A percentile compares a stretch with the other conserved stretches of the same genome.
Conservation (phyloP, 2,797 vertebrate genomes). For the Sebastes baramenuke region DNA sequence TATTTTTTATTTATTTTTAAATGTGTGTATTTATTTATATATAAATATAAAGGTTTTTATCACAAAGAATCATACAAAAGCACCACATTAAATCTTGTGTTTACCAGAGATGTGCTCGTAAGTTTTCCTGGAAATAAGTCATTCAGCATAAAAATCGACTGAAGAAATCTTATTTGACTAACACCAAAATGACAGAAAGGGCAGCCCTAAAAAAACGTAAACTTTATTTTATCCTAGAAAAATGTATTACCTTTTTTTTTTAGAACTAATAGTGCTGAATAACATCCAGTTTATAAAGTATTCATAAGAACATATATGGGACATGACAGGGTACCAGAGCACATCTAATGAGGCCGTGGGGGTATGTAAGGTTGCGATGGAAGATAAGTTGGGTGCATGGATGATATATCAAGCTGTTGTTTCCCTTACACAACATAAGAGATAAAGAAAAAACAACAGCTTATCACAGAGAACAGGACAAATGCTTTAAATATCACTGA, state of each 20-base stretch:
- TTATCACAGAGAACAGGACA: constrained; percentile 36
- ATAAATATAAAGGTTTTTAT: no score
- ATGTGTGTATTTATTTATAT: no score
- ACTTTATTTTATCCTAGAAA: no score
- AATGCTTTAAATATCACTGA: constrained; percentile 16
- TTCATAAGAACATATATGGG: not conserved
- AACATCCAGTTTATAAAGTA: not conserved
- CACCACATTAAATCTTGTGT: no score
- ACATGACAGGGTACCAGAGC: not conserved
- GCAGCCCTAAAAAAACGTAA: no score
- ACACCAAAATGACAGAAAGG: no score
- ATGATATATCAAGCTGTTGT: not conserved
- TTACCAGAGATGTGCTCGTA: no score
- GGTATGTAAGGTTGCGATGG: not conserved
- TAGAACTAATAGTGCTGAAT: not conserved
- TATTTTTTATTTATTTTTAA: no score
- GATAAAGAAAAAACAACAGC: constrained; percentile 4
- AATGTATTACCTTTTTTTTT: not conserved
- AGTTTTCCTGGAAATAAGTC: no score
- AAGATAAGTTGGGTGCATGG: not conserved
- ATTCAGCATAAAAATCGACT: no score
- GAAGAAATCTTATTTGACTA: no score
- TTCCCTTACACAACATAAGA: constrained; percentile 24
- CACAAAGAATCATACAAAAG: no score
- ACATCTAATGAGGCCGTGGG: not conserved